A percentile compares a stretch with the other conserved stretches of the same genome.
phyloP scores from a whole-genome alignment of 2,888 invertebrate genomes.

The Tyria jacobaeae region DNA sequence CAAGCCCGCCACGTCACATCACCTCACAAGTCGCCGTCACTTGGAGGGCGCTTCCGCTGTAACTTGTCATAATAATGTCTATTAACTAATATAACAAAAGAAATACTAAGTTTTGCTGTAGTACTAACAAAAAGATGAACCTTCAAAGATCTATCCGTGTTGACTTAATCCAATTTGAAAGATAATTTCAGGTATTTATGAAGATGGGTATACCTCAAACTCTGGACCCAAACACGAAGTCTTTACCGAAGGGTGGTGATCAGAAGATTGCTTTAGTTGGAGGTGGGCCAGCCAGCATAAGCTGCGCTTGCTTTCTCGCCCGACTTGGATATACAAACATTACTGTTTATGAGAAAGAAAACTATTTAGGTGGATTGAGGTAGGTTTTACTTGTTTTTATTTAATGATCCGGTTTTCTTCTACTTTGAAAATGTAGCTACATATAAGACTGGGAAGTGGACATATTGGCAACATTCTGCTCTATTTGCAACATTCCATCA shows the following conservation, averaged over 20 bases:
- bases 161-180: no score
- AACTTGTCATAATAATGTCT: no score
- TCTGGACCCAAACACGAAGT: slow-evolving; percentile 89
- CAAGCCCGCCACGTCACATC: no score
- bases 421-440: neutral
- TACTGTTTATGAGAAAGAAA: slow-evolving; percentile 96
- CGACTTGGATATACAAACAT: slow-evolving; percentile 96
- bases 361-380: slow-evolving; percentile 96
- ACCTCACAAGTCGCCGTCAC: no score
- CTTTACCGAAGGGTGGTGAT: slow-evolving; percentile 84
- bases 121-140: no score
- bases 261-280: slow-evolving; percentile 95
- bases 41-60: no score
- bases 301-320: slow-evolving; percentile 98
- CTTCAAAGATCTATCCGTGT: no score
- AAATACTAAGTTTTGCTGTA: no score
- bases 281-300: slow-evolving; percentile 98
- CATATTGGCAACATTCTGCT: no score
- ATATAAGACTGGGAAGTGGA: no score
- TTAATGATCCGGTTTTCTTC: neutral
- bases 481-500: no score
- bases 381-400: slow-evolving; percentile 58
- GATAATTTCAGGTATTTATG: slow-evolving; percentile 91
- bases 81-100: no score
- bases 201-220: slow-evolving; percentile 97